Conservation (phyloP, 2,113 vertebrate species). For the human region DNA sequence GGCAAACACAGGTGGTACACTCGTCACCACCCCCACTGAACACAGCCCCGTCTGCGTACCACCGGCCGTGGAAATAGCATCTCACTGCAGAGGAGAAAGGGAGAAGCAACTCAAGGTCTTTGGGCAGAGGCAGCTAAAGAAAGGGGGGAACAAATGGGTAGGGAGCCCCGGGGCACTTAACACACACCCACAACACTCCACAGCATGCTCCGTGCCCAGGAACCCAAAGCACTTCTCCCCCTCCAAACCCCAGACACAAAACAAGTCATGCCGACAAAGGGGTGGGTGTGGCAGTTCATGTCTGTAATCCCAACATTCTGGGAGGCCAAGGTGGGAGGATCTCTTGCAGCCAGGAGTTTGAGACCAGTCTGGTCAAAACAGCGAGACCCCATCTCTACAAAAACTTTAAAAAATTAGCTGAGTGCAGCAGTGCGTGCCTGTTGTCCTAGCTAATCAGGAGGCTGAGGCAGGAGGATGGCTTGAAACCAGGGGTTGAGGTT, state of each 20-base stretch:
- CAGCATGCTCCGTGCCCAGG: not conserved
- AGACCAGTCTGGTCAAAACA: not conserved
- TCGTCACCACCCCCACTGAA: conserved; percentile 83
- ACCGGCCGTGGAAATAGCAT: conserved; percentile 82
- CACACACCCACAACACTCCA: not conserved
- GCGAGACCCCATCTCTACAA: not conserved
- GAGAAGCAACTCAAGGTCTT: not conserved
- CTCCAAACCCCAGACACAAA: not conserved
- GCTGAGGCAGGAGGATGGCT: not conserved
- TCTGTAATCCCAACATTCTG: not conserved
- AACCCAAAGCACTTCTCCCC: not conserved
- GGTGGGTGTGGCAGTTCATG: not conserved
- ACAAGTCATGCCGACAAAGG: not conserved
- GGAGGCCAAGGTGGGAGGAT: not conserved
- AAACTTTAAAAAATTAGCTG: not conserved
- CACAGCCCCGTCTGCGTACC: conserved; percentile 75
- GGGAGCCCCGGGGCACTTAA: too few relatives aligned
- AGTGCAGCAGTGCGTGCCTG: not conserved
- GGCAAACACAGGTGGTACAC: conserved; percentile 85
- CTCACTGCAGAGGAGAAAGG: conserved; percentile 70
- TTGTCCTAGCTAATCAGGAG: not conserved
- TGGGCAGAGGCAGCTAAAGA: not conserved
- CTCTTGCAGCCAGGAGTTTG: not conserved
- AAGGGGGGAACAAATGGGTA: not conserved
- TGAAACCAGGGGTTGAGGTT: not conserved